Evolutionary conservation across 2,888 invertebrate species (phyloP), one percentile per base, ranked within the genome.

Genomic region (Anoncus sp.): DNA sequence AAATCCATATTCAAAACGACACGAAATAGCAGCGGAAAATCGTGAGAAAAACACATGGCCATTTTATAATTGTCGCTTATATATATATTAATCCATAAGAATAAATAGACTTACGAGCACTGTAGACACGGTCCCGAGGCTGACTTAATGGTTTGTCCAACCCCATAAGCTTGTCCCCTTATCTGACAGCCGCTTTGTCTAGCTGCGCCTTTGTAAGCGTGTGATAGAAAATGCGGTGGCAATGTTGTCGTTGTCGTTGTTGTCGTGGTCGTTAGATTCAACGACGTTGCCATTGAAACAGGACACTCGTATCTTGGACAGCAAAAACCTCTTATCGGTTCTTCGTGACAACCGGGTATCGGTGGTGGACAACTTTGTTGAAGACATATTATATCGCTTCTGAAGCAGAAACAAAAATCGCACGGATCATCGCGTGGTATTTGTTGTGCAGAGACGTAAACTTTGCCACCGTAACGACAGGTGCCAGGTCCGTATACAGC

Each of bases 391-490:
- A 98, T 98, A 89, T 98, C 98, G 90, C 98, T 97, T 91, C 98
- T 94, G 93, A 98, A 98, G 93, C 98, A 98, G 95, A 98, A 98
- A 92, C 98, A 98, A 93, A 98, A 98, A 90, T 98, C 98, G 90
- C 98, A 98, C 24, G 98, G 97, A 92, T 98, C 97, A 85, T 97
- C 97, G 85, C 98, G 93, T 47, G 98, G 98, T 87, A 98, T 98
- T 92, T 98, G 98, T 92, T 98, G 98, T 1, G 98, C 98, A 1
- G 98, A 98, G 49, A 98, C 97, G 91, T 97, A 98, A 59, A 98
- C 95, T 92, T 97, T 97, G 85, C 98, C 97, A 74, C 97, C 97
- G 86, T 97, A 98, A 85, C 98, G 94, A 87, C 98, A 98, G 62
- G 97, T 98, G 83, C 97, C 97, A 16, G 97, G 97, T 38, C 97